phyloP scores from a whole-genome alignment of 2,888 invertebrate genomes.

The Danaus chrysippus region DNA sequence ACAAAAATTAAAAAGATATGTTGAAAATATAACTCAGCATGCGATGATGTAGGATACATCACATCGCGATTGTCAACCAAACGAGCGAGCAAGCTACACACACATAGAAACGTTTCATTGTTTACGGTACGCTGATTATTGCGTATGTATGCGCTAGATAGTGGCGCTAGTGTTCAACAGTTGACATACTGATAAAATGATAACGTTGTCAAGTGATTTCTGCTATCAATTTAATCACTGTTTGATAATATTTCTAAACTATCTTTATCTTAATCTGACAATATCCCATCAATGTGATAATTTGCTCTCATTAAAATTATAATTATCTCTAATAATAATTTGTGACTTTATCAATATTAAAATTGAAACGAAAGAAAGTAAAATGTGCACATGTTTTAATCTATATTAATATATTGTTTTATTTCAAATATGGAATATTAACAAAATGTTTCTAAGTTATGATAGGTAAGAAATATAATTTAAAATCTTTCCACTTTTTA shows the following conservation, averaged over 20 bases:
- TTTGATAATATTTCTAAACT: conserved; percentile 25
- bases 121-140: conserved; percentile 66
- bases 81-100: conserved; percentile 75
- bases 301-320: too few relatives aligned
- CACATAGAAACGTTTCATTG: conserved; percentile 66
- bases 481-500: too few relatives aligned
- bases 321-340: too few relatives aligned
- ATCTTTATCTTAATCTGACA: neutral
- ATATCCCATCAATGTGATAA: too few relatives aligned
- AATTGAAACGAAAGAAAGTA: too few relatives aligned
- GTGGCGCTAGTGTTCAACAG: conserved; percentile 53
- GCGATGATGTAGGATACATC: conserved; percentile 78
- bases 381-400: too few relatives aligned
- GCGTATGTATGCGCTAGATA: conserved; percentile 58
- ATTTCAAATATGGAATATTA: too few relatives aligned
- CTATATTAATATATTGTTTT: too few relatives aligned
- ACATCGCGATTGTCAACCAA: conserved; percentile 79
- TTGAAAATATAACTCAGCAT: conserved; percentile 76
- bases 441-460: too few relatives aligned
- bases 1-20: conserved; percentile 72
- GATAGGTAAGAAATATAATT: too few relatives aligned
- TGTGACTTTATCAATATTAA: too few relatives aligned
- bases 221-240: conserved; percentile 37
- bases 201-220: conserved; percentile 65
- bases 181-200: conserved; percentile 71